These are phyloP conservation scores for Drosophila asahinai DNA, from an alignment of 1,140 invertebrate genomes.

Conservation along the genomic window DNA sequence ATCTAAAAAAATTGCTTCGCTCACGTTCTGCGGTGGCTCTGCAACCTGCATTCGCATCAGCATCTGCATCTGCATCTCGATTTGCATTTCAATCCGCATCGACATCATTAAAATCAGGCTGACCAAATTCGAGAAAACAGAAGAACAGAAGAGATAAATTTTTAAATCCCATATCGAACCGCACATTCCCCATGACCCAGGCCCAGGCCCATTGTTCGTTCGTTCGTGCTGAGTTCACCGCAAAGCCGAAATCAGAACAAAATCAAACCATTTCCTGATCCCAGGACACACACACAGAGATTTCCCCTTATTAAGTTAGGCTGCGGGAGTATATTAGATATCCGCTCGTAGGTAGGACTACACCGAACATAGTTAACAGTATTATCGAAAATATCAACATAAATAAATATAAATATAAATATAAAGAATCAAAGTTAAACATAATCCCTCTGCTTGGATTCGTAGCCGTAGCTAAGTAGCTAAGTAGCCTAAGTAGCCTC, in stretches of 20 bases:
- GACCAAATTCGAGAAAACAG: conserved; percentile 5
- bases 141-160: neutral
- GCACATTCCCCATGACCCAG: conserved; percentile 4
- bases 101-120: conserved; percentile 41
- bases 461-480: too few relatives aligned
- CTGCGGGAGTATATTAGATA: conserved; percentile 13
- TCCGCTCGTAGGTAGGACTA: conserved; percentile 14
- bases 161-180: conserved; percentile 15
- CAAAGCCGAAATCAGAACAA: conserved; percentile 35
- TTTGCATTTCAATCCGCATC: conserved; percentile 8
- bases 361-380: conserved; percentile 12
- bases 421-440: neutral
- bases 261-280: conserved; percentile 22
- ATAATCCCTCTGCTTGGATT: neutral
- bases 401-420: neutral
- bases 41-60: conserved; percentile 12
- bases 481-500: conserved; percentile 1
- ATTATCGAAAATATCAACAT: conserved; percentile 3
- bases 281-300: too few relatives aligned
- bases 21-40: conserved; percentile 25
- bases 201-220: neutral
- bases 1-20: conserved; percentile 35
- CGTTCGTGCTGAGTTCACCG: conserved; percentile 48
- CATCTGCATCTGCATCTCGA: conserved; percentile 7
- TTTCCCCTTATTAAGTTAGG: conserved; percentile 31